Base-by-base conservation (phyloP, 2,888 invertebrate genomes). In the Cephus pygmeus region DNA sequence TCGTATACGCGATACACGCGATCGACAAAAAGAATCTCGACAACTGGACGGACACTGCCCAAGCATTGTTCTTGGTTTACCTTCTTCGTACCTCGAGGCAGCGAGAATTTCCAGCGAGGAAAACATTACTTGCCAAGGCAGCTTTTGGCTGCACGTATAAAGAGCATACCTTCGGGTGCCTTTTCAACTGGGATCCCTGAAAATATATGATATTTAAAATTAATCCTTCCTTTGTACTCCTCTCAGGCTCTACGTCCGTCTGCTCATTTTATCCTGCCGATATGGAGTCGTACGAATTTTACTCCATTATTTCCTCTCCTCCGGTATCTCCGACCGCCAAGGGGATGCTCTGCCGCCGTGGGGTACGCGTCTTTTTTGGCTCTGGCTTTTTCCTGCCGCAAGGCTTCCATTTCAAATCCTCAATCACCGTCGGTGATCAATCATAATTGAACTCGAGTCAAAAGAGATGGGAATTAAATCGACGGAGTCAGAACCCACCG, bases 271-370 rank as follows among this genome's bases (percentile, higher is more conserved):
- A 88, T 89, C 88, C 86, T 86, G 80, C 88, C 88, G 89, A 90
- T 90, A 90, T 88, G 87, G 89, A 89, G 86, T 90, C 89, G 89
- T 89, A 89, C 88, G 88, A 90, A 90, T 90, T 90, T 90, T 86
- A 87, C 88, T 89, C 89, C 87, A 89, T 90, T 90, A 89, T 86
- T 82, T 87, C 23, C 79, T 87, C 86, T 82, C 85, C 81, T 77
- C 82, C 33, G 30, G 15, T 12, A 11, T n/a, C 74, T 30, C 36
- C 36, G 71, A 74, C 74, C 34, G 69, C 30, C 73, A 34, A 71
- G 73, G 77, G 73, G 31, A 56, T 68, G n/a, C 31, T 40, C 31
- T 30, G 12, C 40, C 74, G 77, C 71, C 35, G 77, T 79, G 79
- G 79, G 77, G 77, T 82, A 82, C 81, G 84, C 82, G 84, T 86